These are phyloP conservation scores for Muricea muricata DNA, from an alignment of 92 coral and sea anemone species.

Conservation along the genomic window DNA sequence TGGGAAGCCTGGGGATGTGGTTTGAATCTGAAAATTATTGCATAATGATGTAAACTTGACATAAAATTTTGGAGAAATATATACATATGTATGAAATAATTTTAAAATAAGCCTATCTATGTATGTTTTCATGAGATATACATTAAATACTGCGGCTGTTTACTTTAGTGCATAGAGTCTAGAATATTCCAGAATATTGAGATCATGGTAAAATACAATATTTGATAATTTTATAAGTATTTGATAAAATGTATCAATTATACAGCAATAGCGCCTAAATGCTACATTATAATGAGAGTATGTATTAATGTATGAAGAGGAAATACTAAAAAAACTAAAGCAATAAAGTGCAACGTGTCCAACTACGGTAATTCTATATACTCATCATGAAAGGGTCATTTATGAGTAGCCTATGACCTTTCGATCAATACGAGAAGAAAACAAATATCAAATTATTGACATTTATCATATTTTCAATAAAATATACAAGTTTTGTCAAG, in stretches of 20 bases:
- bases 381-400: not conserved
- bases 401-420: not conserved
- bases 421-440: not conserved
- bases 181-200: not conserved
- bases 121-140: not conserved
- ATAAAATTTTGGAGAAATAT: not conserved
- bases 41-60: no score
- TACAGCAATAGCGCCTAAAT: not conserved
- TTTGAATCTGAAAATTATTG: constrained; percentile 61
- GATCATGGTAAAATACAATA: no score
- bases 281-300: not conserved
- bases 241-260: not conserved
- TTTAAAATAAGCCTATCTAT: not conserved
- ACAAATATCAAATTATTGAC: not conserved
- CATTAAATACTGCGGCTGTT: not conserved
- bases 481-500: not conserved
- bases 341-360: not conserved
- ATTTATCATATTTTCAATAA: not conserved
- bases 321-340: no score
- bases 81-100: not conserved
- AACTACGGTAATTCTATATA: not conserved
- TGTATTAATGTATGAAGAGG: no score
- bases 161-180: not conserved
- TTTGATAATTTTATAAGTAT: no score
- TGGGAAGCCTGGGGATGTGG: constrained; percentile 83